These are phyloP conservation scores for Protomyctophum bolini DNA, from an alignment of 2,113 vertebrate genomes.

Conservation along the genomic window DNA sequence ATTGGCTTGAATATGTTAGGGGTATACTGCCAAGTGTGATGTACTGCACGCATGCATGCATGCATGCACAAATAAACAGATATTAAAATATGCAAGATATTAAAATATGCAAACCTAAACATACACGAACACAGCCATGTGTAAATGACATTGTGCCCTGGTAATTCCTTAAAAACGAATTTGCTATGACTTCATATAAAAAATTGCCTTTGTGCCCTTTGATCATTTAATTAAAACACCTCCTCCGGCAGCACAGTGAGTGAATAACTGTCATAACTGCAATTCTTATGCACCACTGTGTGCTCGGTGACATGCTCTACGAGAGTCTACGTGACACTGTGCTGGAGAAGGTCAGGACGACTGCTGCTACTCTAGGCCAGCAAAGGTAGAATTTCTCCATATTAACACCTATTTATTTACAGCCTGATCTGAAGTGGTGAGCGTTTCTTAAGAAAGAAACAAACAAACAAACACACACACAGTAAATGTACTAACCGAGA, in stretches of 20 bases:
- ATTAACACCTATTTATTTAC: neutral
- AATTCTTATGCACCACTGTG: slow-evolving; percentile 33
- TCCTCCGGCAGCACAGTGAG: neutral
- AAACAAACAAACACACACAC: neutral
- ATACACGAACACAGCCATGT: neutral
- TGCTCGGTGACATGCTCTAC: slow-evolving; percentile 35
- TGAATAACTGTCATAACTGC: slow-evolving; percentile 12
- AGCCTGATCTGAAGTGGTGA: neutral
- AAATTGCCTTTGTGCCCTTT: slow-evolving; percentile 16
- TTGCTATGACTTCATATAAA: neutral
- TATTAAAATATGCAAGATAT: no score
- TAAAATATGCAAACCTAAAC: no score
- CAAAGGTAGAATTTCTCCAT: slow-evolving; percentile 58
- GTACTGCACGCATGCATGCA: neutral
- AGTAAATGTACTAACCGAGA: slow-evolving; percentile 81
- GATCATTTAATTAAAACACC: slow-evolving; percentile 24
- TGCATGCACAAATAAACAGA: neutral
- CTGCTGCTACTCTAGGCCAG: slow-evolving; percentile 36
- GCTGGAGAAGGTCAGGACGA: slow-evolving; percentile 55
- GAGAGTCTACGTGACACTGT: slow-evolving; percentile 58
- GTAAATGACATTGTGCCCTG: slow-evolving; percentile 11
- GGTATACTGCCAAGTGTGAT: slow-evolving; percentile 41
- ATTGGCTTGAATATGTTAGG: slow-evolving; percentile 36
- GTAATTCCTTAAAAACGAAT: neutral
- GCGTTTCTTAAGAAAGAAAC: neutral